Evolutionary conservation across 2,888 invertebrate genomes (phyloP).

Genomic region (Dioctria linearis): DNA sequence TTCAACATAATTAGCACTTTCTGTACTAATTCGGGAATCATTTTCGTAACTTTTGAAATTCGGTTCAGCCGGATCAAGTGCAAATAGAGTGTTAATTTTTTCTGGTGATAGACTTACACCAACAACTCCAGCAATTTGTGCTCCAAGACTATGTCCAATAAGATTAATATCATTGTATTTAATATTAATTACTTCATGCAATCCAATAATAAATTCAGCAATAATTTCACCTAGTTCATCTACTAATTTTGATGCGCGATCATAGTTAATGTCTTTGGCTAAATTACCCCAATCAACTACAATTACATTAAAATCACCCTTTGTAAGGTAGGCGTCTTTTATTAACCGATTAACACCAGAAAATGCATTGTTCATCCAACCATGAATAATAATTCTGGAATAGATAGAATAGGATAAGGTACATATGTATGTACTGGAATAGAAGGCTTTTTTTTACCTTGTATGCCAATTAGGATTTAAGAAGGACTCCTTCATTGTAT

Average conservation of each 20-base stretch:
- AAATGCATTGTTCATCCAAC: slow-evolving; percentile 73
- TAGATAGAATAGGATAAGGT: background rate
- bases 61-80: slow-evolving; percentile 36
- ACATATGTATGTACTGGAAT: background rate
- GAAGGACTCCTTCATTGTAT: background rate
- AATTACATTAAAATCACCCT: slow-evolving; percentile 73
- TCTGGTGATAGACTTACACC: background rate
- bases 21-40: slow-evolving; percentile 49
- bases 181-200: background rate
- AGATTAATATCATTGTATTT: slow-evolving; percentile 37
- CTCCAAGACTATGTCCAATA: slow-evolving; percentile 34
- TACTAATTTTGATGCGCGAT: slow-evolving; percentile 5
- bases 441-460: background rate
- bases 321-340: slow-evolving; percentile 71
- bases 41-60: background rate
- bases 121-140: slow-evolving; percentile 36
- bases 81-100: slow-evolving; percentile 26
- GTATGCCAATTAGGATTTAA: slow-evolving; percentile 20
- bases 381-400: slow-evolving; percentile 69
- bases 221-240: slow-evolving; percentile 17
- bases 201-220: slow-evolving; percentile 3
- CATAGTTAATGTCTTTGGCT: slow-evolving; percentile 15
- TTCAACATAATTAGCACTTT: slow-evolving; percentile 61
- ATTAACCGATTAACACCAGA: slow-evolving; percentile 62
- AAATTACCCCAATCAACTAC: slow-evolving; percentile 73